These are phyloP conservation scores for Hermaeophaga mercurialis DNA, from an alignment of 2,888 invertebrate species.

Conservation along the genomic window DNA sequence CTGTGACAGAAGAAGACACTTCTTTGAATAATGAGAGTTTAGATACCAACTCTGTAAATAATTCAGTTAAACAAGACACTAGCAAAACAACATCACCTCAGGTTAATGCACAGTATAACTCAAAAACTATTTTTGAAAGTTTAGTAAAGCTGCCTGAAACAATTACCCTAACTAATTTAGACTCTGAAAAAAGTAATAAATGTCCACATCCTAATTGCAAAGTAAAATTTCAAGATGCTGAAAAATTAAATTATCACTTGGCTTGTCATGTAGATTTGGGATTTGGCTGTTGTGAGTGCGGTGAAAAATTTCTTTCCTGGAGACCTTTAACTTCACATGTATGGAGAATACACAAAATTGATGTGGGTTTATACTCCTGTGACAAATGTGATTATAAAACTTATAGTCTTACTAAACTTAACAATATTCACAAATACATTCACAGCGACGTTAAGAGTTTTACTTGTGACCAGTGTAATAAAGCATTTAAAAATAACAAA, in stretches of 20 bases:
- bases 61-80: not conserved
- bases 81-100: not conserved
- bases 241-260: conserved; percentile 68
- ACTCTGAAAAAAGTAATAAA: conserved; percentile 44
- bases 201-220: conserved; percentile 65
- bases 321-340: conserved; percentile 76
- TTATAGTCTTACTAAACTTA: conserved; percentile 70
- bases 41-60: not conserved
- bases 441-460: conserved; percentile 69
- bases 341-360: conserved; percentile 77
- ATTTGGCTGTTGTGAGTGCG: conserved; percentile 72
- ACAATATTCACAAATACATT: conserved; percentile 76
- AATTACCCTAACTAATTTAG: conserved; percentile 15
- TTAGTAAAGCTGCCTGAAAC: conserved; percentile 15
- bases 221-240: conserved; percentile 62
- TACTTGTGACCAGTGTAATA: conserved; percentile 66
- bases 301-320: conserved; percentile 63
- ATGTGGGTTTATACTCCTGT: conserved; percentile 80
- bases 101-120: conserved; percentile 5
- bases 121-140: conserved; percentile 17
- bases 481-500: conserved; percentile 78
- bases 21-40: conserved; percentile 8
- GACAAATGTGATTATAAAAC: conserved; percentile 77
- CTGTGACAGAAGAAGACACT: conserved; percentile 13
- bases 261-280: conserved; percentile 58